Evolutionary conservation across 1,140 invertebrate species (phyloP).

Genomic region (Pentalonia nigronervosa): DNA sequence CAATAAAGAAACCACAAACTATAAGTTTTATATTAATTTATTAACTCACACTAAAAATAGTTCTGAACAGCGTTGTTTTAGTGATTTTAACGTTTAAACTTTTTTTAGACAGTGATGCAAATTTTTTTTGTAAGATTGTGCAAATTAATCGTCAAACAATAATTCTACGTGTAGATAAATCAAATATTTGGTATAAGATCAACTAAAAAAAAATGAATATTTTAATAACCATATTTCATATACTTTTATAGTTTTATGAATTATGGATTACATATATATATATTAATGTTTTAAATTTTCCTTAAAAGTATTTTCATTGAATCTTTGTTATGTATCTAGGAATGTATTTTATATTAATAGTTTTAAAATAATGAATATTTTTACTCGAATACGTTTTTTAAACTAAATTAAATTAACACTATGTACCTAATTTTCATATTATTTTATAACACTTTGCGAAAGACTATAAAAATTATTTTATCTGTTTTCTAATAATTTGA

Average conservation of each 20-base stretch:
- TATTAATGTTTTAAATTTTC: too few relatives aligned
- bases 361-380: too few relatives aligned
- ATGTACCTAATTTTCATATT: too few relatives aligned
- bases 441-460: too few relatives aligned
- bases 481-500: background rate
- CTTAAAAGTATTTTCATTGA: too few relatives aligned
- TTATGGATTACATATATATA: too few relatives aligned
- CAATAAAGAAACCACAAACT: background rate
- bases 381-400: too few relatives aligned
- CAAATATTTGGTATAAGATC: background rate
- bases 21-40: background rate
- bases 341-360: too few relatives aligned
- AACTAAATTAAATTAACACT: too few relatives aligned
- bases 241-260: too few relatives aligned
- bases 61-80: background rate
- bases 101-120: background rate
- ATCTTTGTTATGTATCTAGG: too few relatives aligned
- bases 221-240: background rate
- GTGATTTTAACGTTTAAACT: background rate
- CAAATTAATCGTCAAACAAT: background rate
- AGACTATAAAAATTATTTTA: background rate
- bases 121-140: background rate
- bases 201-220: background rate
- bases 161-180: background rate
- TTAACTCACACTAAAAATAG: background rate